Base-by-base conservation (phyloP, 23 tunicate genomes). In the Clavelina lepadiformis region DNA sequence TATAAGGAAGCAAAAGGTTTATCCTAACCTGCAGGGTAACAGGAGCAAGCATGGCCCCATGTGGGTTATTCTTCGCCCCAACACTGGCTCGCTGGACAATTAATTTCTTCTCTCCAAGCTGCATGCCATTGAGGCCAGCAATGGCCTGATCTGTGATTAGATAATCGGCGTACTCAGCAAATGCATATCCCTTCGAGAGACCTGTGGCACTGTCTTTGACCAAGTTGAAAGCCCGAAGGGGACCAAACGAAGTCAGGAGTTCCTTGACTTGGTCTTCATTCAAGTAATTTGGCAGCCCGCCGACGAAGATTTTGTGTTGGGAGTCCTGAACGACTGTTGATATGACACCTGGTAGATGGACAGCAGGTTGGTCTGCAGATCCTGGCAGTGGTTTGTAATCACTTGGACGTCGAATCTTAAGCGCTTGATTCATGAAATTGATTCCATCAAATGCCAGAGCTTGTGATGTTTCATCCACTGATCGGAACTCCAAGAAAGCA, bases 371-470 rank as follows among this genome's bases (percentile, higher is more conserved):
- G 30, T 81, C 89, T 15, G 50, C 38, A 1, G 74, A 56, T 31
- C 97, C 97, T 58, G 98, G 94, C 54, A 93, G 81, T 38, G 98
- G 88, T 64, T 93, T 93, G 74, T 93, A 93, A 51, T 83, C 98
- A 56, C 88, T 78, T 35, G 93, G 94, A 19, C 98, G 62, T 0
- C 94, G 78, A 47, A 93, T 93, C 56, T 93, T 93, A 54, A 84
- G 36, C 6, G 94, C 74, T 45, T 93, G 98, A 35, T 79, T 91
- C 94, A 93, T 85, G 76, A 77, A 93, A 46, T 85, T 93, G 58
- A 93, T 93, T 8, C 98, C 98, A 74, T 83, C 94, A 34, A 93
- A 93, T 33, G 94, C 94, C 28, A 93, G 79, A 45, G 98, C 98
- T 35, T 68, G 82, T 27, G 94, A 38, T n/a, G 98, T 79, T 51